Percentiles rank a stretch among this genome's conserved stretches.
Conservation (phyloP, 2,113 vertebrate species). For the Erythrolamprus reginae region DNA sequence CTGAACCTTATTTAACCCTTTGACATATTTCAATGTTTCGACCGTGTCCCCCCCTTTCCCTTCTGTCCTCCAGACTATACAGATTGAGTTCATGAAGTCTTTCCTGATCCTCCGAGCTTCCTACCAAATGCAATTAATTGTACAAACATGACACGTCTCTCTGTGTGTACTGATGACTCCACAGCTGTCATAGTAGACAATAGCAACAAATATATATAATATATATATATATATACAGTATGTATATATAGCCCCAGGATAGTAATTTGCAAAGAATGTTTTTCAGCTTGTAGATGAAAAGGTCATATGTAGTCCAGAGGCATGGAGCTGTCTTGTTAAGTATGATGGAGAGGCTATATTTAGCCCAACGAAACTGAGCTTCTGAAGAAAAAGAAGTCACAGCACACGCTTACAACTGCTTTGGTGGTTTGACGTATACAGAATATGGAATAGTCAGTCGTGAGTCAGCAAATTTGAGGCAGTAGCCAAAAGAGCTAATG, state of each 20-base stretch:
- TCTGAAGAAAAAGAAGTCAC: neutral
- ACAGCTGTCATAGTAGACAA: slow-evolving; percentile 59
- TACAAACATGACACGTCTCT: slow-evolving; percentile 25
- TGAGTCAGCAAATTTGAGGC: too few species aligned
- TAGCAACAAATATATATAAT: slow-evolving; percentile 71
- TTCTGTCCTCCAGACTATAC: too few species aligned
- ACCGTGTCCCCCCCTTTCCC: too few species aligned
- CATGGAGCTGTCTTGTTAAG: slow-evolving; percentile 33
- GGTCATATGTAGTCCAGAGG: neutral
- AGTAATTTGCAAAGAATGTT: slow-evolving; percentile 52
- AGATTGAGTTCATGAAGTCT: too few species aligned
- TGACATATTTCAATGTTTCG: too few species aligned
- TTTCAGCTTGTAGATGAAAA: neutral
- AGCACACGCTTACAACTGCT: neutral
- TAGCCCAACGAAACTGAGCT: slow-evolving; percentile 12
- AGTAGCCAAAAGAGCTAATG: too few species aligned
- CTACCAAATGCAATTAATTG: slow-evolving; percentile 16
- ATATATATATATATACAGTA: slow-evolving; percentile 64
- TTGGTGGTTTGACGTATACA: neutral
- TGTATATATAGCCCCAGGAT: slow-evolving; percentile 60
- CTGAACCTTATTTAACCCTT: too few species aligned
- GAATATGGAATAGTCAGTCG: neutral
- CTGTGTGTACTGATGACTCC: slow-evolving; percentile 4
- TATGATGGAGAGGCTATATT: slow-evolving; percentile 41
- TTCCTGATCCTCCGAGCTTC: slow-evolving; percentile 18